Conservation (phyloP, 1,140 invertebrate genomes). For the Hyles euphorbiae region DNA sequence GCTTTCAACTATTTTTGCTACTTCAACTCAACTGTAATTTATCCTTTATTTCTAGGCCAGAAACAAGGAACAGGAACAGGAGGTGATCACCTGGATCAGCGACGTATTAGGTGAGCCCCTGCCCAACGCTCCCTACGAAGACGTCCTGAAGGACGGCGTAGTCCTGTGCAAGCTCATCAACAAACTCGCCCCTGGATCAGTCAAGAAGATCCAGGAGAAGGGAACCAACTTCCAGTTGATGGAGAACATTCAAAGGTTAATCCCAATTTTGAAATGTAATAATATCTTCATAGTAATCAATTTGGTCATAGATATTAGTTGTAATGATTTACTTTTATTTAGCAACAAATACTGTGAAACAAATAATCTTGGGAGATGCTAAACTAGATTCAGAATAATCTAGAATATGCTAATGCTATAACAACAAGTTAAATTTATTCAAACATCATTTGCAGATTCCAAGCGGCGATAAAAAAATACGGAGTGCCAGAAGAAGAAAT, state of each 20-base stretch:
- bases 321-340: no score
- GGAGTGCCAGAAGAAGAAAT: slow-evolving; percentile 98
- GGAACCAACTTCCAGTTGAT: slow-evolving; percentile 98
- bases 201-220: slow-evolving; percentile 96
- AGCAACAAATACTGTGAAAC: no score
- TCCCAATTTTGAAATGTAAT: not conserved
- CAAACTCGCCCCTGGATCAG: slow-evolving; percentile 94
- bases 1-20: no score
- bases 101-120: slow-evolving; percentile 91
- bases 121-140: slow-evolving; percentile 90
- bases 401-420: no score
- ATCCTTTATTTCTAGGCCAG: slow-evolving; percentile 77
- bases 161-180: slow-evolving; percentile 96
- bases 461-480: slow-evolving; percentile 93
- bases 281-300: no score
- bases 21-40: not conserved
- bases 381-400: no score
- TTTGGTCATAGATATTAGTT: no score
- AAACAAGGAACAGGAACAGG: slow-evolving; percentile 94
- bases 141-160: slow-evolving; percentile 94
- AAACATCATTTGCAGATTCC: slow-evolving; percentile 81
- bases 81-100: slow-evolving; percentile 94
- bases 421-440: no score
- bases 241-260: slow-evolving; percentile 96
- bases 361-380: no score